phyloP scores from a whole-genome alignment of 2,888 invertebrate genomes.

The Sminthurides aquaticus region DNA sequence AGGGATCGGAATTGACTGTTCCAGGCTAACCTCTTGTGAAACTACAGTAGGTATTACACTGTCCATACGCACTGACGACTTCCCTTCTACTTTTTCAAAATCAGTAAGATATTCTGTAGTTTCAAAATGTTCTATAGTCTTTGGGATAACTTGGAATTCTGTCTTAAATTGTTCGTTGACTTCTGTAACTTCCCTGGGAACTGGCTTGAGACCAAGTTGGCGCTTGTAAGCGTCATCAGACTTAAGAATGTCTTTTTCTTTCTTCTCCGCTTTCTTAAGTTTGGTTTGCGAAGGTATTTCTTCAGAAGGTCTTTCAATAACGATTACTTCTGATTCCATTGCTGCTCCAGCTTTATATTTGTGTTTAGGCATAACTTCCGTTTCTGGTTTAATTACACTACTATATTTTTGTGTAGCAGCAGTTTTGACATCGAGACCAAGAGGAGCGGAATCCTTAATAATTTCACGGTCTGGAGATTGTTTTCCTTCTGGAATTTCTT shows the following conservation, averaged over 20 bases:
- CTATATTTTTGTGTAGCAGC: background rate
- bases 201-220: slow-evolving; percentile 12
- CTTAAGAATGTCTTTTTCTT: slow-evolving; percentile 3
- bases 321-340: background rate
- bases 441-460: too few relatives aligned
- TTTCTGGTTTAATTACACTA: too few relatives aligned
- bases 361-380: background rate
- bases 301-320: background rate
- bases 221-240: slow-evolving; percentile 15
- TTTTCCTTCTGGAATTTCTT: background rate
- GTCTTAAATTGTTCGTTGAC: background rate
- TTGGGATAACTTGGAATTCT: too few relatives aligned
- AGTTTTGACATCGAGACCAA: background rate
- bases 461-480: background rate
- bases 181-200: slow-evolving; percentile 12
- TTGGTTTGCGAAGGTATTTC: slow-evolving; percentile 7
- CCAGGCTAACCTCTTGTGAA: too few relatives aligned
- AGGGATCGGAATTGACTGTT: too few relatives aligned
- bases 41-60: too few relatives aligned
- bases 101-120: too few relatives aligned
- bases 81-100: too few relatives aligned
- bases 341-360: background rate
- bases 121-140: too few relatives aligned
- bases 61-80: too few relatives aligned
- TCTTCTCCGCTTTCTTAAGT: slow-evolving; percentile 10